Conservation (phyloP, 92 coral and sea anemone genomes). For the Actinernus sp. region DNA sequence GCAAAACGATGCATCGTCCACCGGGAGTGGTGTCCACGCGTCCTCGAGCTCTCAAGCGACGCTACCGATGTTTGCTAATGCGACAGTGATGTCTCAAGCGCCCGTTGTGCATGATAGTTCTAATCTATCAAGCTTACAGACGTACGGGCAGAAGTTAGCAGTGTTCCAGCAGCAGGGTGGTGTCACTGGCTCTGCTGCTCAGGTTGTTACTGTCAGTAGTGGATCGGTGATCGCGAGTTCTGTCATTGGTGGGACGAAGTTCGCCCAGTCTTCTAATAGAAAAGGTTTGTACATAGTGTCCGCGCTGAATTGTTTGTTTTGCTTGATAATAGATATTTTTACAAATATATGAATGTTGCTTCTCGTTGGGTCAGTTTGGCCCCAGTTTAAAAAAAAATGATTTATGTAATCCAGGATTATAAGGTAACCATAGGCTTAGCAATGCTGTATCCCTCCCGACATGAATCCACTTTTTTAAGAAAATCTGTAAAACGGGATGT, state of each 20-base stretch:
- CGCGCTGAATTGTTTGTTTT: background rate
- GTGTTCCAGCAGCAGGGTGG: slow-evolving; percentile 75
- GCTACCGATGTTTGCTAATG: slow-evolving; percentile 29
- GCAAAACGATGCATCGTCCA: slow-evolving; percentile 6
- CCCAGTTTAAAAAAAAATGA: too few species aligned
- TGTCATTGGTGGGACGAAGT: too few species aligned
- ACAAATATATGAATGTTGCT: background rate
- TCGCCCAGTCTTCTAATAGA: slow-evolving; percentile 4
- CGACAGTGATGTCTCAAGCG: too few species aligned
- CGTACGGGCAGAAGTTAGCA: slow-evolving; percentile 89
- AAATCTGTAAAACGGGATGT: too few species aligned
- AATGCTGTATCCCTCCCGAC: too few species aligned
- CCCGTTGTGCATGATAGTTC: slow-evolving; percentile 26
- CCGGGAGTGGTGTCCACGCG: background rate
- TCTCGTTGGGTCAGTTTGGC: background rate
- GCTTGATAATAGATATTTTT: too few species aligned
- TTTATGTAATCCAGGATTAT: too few species aligned
- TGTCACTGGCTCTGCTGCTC: slow-evolving; percentile 1
- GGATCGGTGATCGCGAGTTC: slow-evolving; percentile 7
- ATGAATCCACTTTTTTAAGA: too few species aligned
- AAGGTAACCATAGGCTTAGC: too few species aligned
- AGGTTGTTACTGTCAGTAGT: slow-evolving; percentile 3
- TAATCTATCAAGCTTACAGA: slow-evolving; percentile 69
- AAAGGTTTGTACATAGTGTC: background rate
- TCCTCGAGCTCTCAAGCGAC: slow-evolving; percentile 7